phyloP scores from a whole-genome alignment of 1,140 invertebrate genomes.

The Chymomyza costata region DNA sequence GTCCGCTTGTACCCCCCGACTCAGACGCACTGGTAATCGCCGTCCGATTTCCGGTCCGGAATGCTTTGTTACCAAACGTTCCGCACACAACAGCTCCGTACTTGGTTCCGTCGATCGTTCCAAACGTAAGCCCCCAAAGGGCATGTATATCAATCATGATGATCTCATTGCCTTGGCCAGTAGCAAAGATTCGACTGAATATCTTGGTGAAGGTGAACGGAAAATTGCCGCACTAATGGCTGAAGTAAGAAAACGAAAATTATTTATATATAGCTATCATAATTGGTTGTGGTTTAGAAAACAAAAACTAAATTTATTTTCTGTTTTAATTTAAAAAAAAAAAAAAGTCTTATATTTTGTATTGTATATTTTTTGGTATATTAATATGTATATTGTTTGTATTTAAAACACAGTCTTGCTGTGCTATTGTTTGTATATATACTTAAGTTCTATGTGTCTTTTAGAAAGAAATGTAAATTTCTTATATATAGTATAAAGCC shows the following conservation, averaged over 20 bases:
- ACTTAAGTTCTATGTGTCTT: no score
- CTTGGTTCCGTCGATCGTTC: constrained; percentile 79
- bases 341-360: background rate
- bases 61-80: constrained; percentile 70
- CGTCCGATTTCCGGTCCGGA: constrained; percentile 83
- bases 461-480: no score
- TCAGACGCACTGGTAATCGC: constrained; percentile 83
- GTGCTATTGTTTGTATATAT: no score
- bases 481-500: no score
- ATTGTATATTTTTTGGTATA: no score
- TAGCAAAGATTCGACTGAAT: constrained; percentile 77
- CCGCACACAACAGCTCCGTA: constrained; percentile 72
- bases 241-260: constrained; percentile 84
- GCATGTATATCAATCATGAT: constrained; percentile 98
- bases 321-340: constrained; percentile 3
- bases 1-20: no score
- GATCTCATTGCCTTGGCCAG: constrained; percentile 92
- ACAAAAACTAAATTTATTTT: no score
- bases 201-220: constrained; percentile 92
- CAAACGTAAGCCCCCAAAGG: constrained; percentile 94
- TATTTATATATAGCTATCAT: constrained; percentile 7
- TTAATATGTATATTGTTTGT: no score
- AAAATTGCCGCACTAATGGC: constrained; percentile 95
- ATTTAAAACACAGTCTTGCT: no score
- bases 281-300: no score